These are phyloP conservation scores for Melanostigma gelatinosum DNA, from an alignment of 2,113 vertebrate genomes.

Conservation along the genomic window DNA sequence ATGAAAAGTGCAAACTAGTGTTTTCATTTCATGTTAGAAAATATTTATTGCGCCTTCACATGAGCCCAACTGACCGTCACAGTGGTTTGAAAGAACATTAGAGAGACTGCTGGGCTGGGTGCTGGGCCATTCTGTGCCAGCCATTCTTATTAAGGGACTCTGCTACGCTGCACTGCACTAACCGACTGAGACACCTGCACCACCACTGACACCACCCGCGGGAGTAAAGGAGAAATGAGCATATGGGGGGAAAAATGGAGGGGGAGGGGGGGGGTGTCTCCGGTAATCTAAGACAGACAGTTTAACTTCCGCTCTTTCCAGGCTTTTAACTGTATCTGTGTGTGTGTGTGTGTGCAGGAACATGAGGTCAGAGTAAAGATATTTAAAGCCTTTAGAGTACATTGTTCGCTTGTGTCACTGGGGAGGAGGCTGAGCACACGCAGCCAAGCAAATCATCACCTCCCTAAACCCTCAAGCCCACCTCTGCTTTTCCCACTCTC, in stretches of 20 bases:
- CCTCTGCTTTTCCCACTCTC: slow-evolving; percentile 66
- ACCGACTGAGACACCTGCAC: slow-evolving; percentile 68
- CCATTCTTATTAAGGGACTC: slow-evolving; percentile 70
- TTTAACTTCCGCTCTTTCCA: slow-evolving; percentile 57
- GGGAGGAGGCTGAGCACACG: slow-evolving; percentile 63
- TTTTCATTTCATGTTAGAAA: slow-evolving; percentile 82
- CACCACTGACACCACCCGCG: slow-evolving; percentile 15
- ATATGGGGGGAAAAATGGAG: slow-evolving; percentile 38
- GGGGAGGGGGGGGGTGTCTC: neutral
- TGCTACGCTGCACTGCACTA: slow-evolving; percentile 57
- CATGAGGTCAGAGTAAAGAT: slow-evolving; percentile 80
- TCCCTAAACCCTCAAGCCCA: slow-evolving; percentile 67
- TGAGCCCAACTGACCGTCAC: slow-evolving; percentile 73
- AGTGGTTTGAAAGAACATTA: slow-evolving; percentile 74
- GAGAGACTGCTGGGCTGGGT: slow-evolving; percentile 46
- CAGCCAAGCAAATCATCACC: slow-evolving; percentile 76
- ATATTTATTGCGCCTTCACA: slow-evolving; percentile 81
- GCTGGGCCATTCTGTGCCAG: slow-evolving; percentile 56
- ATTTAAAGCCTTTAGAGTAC: slow-evolving; percentile 77
- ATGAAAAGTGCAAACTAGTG: slow-evolving; percentile 80
- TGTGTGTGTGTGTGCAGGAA: slow-evolving; percentile 33
- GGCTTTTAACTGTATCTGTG: slow-evolving; percentile 16
- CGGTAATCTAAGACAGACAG: slow-evolving; percentile 58
- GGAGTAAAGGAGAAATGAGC: slow-evolving; percentile 42
- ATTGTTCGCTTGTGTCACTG: slow-evolving; percentile 76